Conservation (phyloP, 1,140 invertebrate species). For the Drosophila parabipectinata region DNA sequence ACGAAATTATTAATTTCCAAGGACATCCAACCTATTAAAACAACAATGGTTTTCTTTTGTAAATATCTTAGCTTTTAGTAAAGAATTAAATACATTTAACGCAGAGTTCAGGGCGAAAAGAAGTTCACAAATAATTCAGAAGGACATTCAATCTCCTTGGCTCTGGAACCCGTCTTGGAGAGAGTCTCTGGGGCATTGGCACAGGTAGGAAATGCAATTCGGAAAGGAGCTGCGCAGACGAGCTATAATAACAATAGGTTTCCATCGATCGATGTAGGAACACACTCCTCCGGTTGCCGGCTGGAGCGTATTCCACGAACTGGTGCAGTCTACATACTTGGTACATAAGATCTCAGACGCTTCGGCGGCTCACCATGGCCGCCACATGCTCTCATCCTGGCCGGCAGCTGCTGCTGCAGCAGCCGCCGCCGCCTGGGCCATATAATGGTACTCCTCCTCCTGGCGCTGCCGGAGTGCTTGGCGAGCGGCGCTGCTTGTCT, state of each 20-base stretch:
- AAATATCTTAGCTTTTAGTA: conserved; percentile 68
- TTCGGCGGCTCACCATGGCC: conserved; percentile 63
- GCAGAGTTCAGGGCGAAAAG: conserved; percentile 50
- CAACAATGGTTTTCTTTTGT: conserved; percentile 27
- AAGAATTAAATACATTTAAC: conserved; percentile 77
- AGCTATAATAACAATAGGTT: conserved; percentile 56
- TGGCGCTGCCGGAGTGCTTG: conserved; percentile 67
- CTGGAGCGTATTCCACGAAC: conserved; percentile 44
- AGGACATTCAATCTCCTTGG: conserved; percentile 26
- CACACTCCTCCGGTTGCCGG: conserved; percentile 37
- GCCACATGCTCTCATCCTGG: conserved; percentile 79
- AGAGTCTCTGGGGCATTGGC: conserved; percentile 73
- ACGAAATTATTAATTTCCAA: neutral
- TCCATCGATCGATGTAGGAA: conserved; percentile 15
- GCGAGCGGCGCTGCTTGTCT: conserved; percentile 66
- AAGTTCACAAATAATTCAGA: conserved; percentile 43
- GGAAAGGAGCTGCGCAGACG: conserved; percentile 41
- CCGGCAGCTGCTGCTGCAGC: conserved; percentile 43
- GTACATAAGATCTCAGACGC: conserved; percentile 63
- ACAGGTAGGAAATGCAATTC: conserved; percentile 71
- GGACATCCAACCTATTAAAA: conserved; percentile 3
- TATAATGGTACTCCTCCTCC: conserved; percentile 68
- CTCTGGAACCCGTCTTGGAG: conserved; percentile 31
- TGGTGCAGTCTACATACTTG: conserved; percentile 70
- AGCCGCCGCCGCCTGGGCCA: conserved; percentile 53